A percentile compares a stretch with the other conserved stretches of the same genome.
Evolutionary conservation across 2,797 vertebrate genomes (phyloP).

Genomic region (Cuniculus paca): DNA sequence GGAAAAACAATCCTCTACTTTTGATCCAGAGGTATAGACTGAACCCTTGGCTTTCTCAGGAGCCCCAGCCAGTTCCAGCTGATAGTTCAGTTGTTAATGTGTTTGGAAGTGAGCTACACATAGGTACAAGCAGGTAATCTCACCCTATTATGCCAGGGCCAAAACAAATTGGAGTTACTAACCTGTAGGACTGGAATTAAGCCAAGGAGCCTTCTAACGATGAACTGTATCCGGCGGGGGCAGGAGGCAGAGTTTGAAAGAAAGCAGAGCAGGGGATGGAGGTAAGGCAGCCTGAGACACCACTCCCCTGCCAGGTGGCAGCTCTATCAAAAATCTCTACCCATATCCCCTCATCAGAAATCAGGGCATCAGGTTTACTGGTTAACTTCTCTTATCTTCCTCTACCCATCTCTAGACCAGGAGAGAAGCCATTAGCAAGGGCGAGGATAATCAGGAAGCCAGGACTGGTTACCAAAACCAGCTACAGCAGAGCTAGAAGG

Average conservation of each 20-base stretch:
- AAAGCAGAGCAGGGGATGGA: not conserved
- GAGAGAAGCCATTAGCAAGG: not conserved
- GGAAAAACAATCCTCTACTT: not conserved
- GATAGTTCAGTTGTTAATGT: not conserved
- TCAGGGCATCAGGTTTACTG: slow-evolving; percentile 24
- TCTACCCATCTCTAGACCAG: not conserved
- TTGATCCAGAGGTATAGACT: not conserved
- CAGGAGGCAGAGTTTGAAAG: not conserved
- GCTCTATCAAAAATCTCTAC: slow-evolving; percentile 39
- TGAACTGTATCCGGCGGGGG: not conserved
- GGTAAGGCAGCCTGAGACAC: not conserved
- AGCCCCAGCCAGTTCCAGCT: not conserved
- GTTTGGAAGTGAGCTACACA: not conserved
- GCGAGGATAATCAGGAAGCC: not conserved
- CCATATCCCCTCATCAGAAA: not conserved
- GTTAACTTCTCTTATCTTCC: slow-evolving; percentile 58
- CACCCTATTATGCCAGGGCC: not conserved
- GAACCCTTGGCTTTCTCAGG: not conserved
- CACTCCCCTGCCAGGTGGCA: not conserved
- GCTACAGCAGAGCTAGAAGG: not conserved
- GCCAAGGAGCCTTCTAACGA: not conserved
- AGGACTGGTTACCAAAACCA: not conserved
- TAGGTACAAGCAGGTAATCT: not conserved
- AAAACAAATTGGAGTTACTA: not conserved
- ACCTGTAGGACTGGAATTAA: not conserved